These are phyloP conservation scores for Lepidurus couesii DNA, from an alignment of 1,140 invertebrate species.

Conservation along the genomic window DNA sequence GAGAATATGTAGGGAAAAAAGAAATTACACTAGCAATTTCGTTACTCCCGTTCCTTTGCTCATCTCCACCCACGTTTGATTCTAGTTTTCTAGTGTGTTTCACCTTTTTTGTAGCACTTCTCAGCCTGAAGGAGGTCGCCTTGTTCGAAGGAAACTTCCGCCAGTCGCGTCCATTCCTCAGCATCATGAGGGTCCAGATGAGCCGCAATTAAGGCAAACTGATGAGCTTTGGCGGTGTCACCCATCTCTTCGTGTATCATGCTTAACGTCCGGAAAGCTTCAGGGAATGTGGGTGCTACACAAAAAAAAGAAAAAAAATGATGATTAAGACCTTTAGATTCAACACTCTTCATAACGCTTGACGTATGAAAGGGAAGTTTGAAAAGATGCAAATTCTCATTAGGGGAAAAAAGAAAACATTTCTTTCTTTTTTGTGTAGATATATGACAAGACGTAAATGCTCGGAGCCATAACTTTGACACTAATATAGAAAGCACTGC, in stretches of 20 bases:
- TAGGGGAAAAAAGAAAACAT: too few relatives aligned
- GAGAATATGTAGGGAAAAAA: not conserved
- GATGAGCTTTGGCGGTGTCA: conserved; percentile 74
- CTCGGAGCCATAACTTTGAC: too few relatives aligned
- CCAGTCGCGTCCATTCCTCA: conserved; percentile 78
- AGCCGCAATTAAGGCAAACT: conserved; percentile 79
- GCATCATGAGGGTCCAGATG: conserved; percentile 72
- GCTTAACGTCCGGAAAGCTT: conserved; percentile 83
- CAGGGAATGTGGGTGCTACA: conserved; percentile 72
- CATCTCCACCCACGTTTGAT: too few relatives aligned
- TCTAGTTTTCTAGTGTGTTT: too few relatives aligned
- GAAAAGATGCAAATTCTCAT: not conserved
- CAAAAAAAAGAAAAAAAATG: conserved; percentile 33
- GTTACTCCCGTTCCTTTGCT: not conserved
- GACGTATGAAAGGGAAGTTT: not conserved
- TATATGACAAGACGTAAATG: too few relatives aligned
- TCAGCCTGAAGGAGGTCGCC: conserved; percentile 71
- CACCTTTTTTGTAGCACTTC: conserved; percentile 67
- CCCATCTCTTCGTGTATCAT: conserved; percentile 78
- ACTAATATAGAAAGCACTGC: too few relatives aligned
- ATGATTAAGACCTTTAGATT: conserved; percentile 16
- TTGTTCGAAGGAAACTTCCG: conserved; percentile 66
- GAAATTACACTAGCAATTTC: conserved; percentile 34
- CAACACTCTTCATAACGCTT: not conserved
- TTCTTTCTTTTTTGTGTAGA: too few relatives aligned